These are phyloP conservation scores for Anas platyrhynchos DNA, from an alignment of 2,113 vertebrate genomes.

Conservation along the genomic window DNA sequence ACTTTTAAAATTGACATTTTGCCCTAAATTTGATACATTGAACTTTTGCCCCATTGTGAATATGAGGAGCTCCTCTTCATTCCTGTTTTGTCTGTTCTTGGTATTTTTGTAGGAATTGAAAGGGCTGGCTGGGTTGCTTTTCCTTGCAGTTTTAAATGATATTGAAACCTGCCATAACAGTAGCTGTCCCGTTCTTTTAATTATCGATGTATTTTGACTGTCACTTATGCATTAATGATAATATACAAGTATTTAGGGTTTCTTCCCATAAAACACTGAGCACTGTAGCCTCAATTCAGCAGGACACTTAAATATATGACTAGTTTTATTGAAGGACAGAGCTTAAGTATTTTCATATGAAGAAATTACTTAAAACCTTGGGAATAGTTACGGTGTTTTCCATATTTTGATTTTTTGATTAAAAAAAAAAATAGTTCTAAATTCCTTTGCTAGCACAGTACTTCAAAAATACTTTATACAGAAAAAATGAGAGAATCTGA, in stretches of 20 bases:
- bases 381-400: not conserved
- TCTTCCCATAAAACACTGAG: not conserved
- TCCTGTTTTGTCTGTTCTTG: not conserved
- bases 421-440: not conserved
- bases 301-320: not conserved
- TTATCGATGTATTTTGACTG: not conserved
- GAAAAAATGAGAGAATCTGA: not conserved
- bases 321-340: not conserved
- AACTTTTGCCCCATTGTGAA: not conserved
- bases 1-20: not conserved
- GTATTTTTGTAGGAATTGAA: not conserved
- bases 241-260: not conserved
- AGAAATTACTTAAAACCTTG: not conserved
- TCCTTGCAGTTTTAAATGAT: not conserved
- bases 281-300: not conserved
- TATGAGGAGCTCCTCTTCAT: not conserved
- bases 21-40: not conserved
- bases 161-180: not conserved
- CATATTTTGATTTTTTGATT: not conserved
- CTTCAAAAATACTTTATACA: not conserved
- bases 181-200: not conserved
- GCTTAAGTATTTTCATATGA: not conserved
- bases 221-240: not conserved
- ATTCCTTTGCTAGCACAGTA: not conserved
- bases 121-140: not conserved